Percentiles rank a stretch among this genome's conserved stretches.
Conservation (phyloP, 2,113 vertebrate genomes). For the Hydrolagus affinis region DNA sequence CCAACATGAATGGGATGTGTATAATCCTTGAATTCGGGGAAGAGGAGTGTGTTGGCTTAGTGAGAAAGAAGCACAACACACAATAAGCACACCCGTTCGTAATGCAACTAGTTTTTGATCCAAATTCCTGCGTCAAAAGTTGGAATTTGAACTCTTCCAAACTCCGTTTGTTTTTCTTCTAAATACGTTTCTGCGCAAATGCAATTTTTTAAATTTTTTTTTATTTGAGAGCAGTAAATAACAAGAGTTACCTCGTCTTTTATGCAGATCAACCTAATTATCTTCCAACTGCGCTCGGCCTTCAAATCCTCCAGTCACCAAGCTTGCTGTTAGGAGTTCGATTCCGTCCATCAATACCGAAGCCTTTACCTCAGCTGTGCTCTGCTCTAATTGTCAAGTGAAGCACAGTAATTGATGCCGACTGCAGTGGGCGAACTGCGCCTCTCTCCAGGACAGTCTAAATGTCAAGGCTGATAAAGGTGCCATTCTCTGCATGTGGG, state of each 20-base stretch:
- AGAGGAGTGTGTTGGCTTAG: too few species aligned
- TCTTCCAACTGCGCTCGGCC: background rate
- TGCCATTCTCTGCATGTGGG: background rate
- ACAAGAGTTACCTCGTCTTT: background rate
- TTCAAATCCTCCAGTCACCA: background rate
- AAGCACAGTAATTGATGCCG: background rate
- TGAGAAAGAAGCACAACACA: too few species aligned
- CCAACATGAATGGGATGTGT: too few species aligned
- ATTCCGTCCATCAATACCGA: background rate
- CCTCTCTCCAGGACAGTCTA: background rate
- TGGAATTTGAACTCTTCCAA: too few species aligned
- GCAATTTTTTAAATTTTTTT: background rate
- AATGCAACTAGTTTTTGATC: too few species aligned
- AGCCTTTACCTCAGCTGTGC: background rate
- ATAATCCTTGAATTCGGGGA: too few species aligned
- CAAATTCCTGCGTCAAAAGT: too few species aligned
- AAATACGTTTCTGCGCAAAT: background rate
- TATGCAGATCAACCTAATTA: background rate
- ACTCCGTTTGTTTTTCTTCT: too few species aligned
- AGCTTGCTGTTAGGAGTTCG: background rate
- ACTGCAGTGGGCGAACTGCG: background rate
- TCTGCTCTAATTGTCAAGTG: background rate
- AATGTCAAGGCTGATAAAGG: conserved; percentile 21
- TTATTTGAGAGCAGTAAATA: too few species aligned
- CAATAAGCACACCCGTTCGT: too few species aligned